A percentile compares a stretch with the other conserved stretches of the same genome.
Evolutionary conservation across 2,797 vertebrate genomes (phyloP).

Genomic region (Ambastaia sidthimunki): DNA sequence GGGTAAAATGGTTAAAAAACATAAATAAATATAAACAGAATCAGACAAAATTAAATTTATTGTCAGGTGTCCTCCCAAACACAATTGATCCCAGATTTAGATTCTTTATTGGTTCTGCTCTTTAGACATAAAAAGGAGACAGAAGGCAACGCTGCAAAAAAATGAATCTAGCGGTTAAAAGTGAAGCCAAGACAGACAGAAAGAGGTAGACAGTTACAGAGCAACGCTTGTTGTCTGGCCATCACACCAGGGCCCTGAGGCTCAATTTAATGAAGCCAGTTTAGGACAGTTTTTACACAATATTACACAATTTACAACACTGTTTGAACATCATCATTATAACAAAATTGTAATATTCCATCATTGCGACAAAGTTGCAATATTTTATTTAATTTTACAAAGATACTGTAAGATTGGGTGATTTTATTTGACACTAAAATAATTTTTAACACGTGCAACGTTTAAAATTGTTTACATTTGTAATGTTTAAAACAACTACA

Average conservation of each 20-base stretch:
- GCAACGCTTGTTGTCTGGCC: background rate
- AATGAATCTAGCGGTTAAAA: constrained; percentile 41
- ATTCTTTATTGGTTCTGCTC: constrained; percentile 50
- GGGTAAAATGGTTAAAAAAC: constrained; percentile 1
- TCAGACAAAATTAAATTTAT: too few relatives aligned
- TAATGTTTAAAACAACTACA: too few relatives aligned
- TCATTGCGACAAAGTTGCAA: background rate
- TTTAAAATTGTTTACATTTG: too few relatives aligned
- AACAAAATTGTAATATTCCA: too few relatives aligned
- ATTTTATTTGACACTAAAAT: too few relatives aligned
- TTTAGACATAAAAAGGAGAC: constrained; percentile 34
- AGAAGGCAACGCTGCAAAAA: constrained; percentile 51
- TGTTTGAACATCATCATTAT: too few relatives aligned
- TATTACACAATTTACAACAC: too few relatives aligned
- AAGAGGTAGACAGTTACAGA: constrained; percentile 8
- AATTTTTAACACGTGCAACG: too few relatives aligned
- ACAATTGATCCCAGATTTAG: constrained; percentile 55
- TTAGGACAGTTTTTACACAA: background rate
- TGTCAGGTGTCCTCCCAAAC: constrained; percentile 26
- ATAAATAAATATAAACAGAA: background rate
- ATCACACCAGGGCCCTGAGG: background rate
- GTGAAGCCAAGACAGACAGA: constrained; percentile 1
- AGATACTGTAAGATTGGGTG: too few relatives aligned
- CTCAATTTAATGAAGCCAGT: background rate
- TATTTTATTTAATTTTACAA: background rate